Base-by-base conservation (phyloP, 2,888 invertebrate species). In the Homarus gammarus region DNA sequence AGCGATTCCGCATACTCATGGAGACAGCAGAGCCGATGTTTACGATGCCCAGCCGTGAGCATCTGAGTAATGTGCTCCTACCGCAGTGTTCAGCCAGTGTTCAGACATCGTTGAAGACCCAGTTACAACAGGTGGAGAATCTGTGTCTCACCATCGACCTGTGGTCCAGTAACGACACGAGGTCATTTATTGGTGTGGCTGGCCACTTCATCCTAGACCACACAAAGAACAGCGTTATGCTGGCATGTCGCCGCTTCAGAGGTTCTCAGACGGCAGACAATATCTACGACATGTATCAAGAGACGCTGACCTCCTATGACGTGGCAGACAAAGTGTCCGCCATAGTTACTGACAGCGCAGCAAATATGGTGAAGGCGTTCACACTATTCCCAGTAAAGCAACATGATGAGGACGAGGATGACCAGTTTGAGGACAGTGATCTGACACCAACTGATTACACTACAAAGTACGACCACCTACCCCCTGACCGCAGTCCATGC, bases 401-500 rank as follows among this genome's bases (percentile, higher is more conserved):
- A 75, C 75, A 12, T 75, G 75, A 75, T 33, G 75, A 75, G 12
- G 75, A 75, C 12, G 75, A 75, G 27, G 75, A 75, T 38, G 75
- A 36, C 36, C 36, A 75, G 10, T 22, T 33, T 75, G 75, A n/a
- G 27, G 75, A n/a, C 12, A 38, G 36, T 75, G 75, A 75, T 56
- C 15, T 15, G 56, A 56, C 56, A 56, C 12, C 56, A 56, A 12
- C 56, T 56, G 18, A 12, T 15, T 15, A 56, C 22, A 49, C 18
- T n/a, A 78, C 49, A 78, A 78, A 51, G 31, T 79, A 38, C 31
- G 33, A 51, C 49, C n/a, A 22, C 27, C 49, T 79, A 56, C 22
- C 49, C 31, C 79, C 51, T 38, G 56, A 49, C 51, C 64, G 68
- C 33, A 64, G 68, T 82, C 61, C 82, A 82, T 64, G 82, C 82